These are phyloP conservation scores for Trimorus sp. DNA, from an alignment of 2,888 invertebrate genomes.

Conservation along the genomic window DNA sequence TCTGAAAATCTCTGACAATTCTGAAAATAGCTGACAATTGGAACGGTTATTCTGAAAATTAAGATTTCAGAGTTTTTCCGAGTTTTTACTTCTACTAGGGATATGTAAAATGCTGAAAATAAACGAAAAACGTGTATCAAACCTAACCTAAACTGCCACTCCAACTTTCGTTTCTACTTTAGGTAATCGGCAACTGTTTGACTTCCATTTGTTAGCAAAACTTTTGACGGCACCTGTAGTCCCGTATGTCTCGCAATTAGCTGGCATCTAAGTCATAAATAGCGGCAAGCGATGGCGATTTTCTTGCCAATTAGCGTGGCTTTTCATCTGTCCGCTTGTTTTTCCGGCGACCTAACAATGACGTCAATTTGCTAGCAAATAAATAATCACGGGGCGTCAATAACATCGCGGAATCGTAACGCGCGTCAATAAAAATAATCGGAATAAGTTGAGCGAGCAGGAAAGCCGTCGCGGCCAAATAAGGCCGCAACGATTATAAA, in stretches of 20 bases:
- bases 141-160: too few relatives aligned
- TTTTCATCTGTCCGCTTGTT: constrained; percentile 53
- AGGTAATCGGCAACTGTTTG: too few relatives aligned
- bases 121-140: too few relatives aligned
- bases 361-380: constrained; percentile 54
- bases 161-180: too few relatives aligned
- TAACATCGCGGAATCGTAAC: constrained; percentile 36
- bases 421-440: constrained; percentile 57
- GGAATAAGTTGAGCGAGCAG: constrained; percentile 37
- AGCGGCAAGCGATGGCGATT: constrained; percentile 42
- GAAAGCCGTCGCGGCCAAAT: constrained; percentile 43
- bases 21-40: too few relatives aligned
- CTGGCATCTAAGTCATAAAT: constrained; percentile 55
- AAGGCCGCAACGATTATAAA: constrained; percentile 56
- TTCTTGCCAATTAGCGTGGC: constrained; percentile 57
- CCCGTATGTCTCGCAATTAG: constrained; percentile 24
- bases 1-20: too few relatives aligned
- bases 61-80: too few relatives aligned
- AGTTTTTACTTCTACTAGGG: too few relatives aligned
- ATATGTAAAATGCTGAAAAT: too few relatives aligned
- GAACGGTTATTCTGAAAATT: too few relatives aligned
- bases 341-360: constrained; percentile 46
- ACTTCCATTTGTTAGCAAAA: too few relatives aligned
- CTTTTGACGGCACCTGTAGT: constrained; percentile 32
- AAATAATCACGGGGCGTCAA: constrained; percentile 45